Percentiles rank a stretch among this genome's conserved stretches.
phyloP scores from a whole-genome alignment of 2,888 invertebrate species.

The Allacma fusca region DNA sequence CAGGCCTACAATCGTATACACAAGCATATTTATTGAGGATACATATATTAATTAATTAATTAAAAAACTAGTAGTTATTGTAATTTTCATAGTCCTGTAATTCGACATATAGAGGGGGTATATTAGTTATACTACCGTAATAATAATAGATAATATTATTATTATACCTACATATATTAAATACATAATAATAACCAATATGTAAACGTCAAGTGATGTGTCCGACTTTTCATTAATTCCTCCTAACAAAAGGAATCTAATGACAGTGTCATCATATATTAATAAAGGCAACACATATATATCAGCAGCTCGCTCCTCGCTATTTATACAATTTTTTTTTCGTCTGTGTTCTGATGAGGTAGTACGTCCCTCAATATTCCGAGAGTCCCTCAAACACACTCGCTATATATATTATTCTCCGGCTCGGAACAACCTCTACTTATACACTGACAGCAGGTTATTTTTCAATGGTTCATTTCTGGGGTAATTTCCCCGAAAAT shows the following conservation, averaged over 20 bases:
- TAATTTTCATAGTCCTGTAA: slow-evolving; percentile 60
- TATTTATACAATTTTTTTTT: background rate
- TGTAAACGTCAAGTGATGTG: slow-evolving; percentile 57
- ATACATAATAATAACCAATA: slow-evolving; percentile 49
- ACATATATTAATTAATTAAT: slow-evolving; percentile 53
- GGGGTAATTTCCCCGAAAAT: background rate
- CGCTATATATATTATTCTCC: too few species aligned
- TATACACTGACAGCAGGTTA: too few species aligned
- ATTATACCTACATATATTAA: slow-evolving; percentile 40
- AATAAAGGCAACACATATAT: slow-evolving; percentile 7
- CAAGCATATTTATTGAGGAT: slow-evolving; percentile 60
- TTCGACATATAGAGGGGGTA: slow-evolving; percentile 45
- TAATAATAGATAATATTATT: slow-evolving; percentile 44
- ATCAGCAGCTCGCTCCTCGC: slow-evolving; percentile 26
- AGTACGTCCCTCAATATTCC: background rate
- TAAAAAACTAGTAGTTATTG: slow-evolving; percentile 56
- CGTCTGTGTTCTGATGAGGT: background rate
- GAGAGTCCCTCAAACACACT: too few species aligned
- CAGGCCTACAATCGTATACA: slow-evolving; percentile 60
- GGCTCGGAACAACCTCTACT: too few species aligned
- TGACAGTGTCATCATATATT: slow-evolving; percentile 18
- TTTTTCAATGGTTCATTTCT: background rate
- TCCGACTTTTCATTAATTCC: slow-evolving; percentile 55
- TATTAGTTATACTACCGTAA: slow-evolving; percentile 48
- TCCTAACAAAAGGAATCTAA: slow-evolving; percentile 28